These are phyloP conservation scores for Microdon myrmicae DNA, from an alignment of 2,888 invertebrate species.

Conservation along the genomic window DNA sequence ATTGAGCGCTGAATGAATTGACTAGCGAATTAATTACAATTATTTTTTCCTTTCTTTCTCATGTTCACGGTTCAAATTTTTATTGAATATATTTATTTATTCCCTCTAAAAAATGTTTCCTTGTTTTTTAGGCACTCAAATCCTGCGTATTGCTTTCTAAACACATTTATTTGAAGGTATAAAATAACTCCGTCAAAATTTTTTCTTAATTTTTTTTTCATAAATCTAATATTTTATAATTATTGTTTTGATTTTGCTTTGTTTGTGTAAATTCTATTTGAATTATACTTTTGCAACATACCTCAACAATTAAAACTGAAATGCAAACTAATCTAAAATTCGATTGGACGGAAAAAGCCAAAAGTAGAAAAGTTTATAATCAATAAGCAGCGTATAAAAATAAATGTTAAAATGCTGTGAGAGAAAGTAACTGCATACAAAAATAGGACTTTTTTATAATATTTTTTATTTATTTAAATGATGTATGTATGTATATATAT, in stretches of 20 bases:
- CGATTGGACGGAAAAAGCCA: conserved; percentile 44
- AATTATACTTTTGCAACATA: conserved; percentile 11
- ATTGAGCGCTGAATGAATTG: conserved; percentile 38
- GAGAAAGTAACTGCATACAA: conserved; percentile 18
- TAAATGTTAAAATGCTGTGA: conserved; percentile 24
- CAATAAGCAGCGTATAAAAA: conserved; percentile 14
- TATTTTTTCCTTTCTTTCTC: conserved; percentile 1
- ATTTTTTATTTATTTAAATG: conserved; percentile 15
- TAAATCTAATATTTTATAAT: conserved; percentile 19
- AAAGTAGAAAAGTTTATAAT: too few species aligned
- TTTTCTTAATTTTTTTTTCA: conserved; percentile 21
- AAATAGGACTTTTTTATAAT: conserved; percentile 10
- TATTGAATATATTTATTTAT: conserved; percentile 14
- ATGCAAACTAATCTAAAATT: conserved; percentile 29
- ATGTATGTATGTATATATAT: conserved; percentile 14
- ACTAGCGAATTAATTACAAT: conserved; percentile 37
- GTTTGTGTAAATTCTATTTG: too few species aligned
- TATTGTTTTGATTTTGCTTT: too few species aligned
- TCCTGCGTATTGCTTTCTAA: conserved; percentile 41
- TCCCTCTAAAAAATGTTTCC: conserved; percentile 22
- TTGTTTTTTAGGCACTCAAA: conserved; percentile 49
- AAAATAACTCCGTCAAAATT: too few species aligned
- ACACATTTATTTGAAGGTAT: too few species aligned
- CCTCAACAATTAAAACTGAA: conserved; percentile 31
- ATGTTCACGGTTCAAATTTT: too few species aligned